Percentiles rank a stretch among this genome's conserved stretches.
These are phyloP conservation scores for Trogon surrucura DNA, from an alignment of 2,113 vertebrate genomes.

Conservation along the genomic window DNA sequence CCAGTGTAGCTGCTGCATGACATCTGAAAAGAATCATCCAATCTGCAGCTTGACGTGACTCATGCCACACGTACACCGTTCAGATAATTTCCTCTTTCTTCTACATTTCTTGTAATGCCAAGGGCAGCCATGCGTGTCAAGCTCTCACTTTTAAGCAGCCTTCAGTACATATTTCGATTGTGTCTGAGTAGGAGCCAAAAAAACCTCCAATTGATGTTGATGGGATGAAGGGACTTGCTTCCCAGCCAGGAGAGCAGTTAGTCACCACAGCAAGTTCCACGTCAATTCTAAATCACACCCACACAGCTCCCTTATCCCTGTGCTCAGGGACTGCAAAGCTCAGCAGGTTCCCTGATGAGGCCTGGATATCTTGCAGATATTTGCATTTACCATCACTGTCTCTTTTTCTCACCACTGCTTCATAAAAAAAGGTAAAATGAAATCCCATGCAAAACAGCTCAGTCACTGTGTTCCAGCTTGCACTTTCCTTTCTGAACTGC, in stretches of 20 bases:
- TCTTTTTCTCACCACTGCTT: neutral
- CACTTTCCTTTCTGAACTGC: neutral
- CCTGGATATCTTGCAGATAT: neutral
- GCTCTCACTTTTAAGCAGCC: slow-evolving; percentile 12
- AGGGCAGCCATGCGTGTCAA: neutral
- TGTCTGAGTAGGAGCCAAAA: neutral
- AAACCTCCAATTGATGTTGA: neutral
- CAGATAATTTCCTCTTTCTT: slow-evolving; percentile 22
- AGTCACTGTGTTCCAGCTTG: neutral
- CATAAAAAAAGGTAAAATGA: neutral
- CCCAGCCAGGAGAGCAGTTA: neutral
- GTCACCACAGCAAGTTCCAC: neutral
- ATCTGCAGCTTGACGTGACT: neutral
- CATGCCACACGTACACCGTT: neutral
- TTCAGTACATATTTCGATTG: neutral
- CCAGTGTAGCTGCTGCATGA: neutral
- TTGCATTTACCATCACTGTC: slow-evolving; percentile 10
- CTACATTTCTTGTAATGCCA: neutral
- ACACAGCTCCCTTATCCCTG: neutral
- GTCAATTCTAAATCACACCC: neutral
- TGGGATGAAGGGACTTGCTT: neutral
- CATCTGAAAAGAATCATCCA: neutral
- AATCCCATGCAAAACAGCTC: slow-evolving; percentile 19
- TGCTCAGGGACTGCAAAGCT: neutral
- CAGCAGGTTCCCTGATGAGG: neutral